Evolutionary conservation across 2,888 invertebrate species (phyloP).

Genomic region (Acleris laterana): DNA sequence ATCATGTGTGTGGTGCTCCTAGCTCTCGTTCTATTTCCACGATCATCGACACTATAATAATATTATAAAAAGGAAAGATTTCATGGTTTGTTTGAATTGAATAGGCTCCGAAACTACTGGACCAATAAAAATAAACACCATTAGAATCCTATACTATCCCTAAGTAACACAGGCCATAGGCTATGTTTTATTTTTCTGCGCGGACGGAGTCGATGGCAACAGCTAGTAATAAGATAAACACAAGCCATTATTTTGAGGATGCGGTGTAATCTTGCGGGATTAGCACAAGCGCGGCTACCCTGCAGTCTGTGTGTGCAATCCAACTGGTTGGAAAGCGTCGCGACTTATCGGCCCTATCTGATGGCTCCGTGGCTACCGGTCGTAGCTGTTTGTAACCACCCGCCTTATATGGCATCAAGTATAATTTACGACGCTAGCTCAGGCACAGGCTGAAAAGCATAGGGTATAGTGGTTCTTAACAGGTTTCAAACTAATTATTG

Average conservation of each 20-base stretch:
- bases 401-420: conserved; percentile 3
- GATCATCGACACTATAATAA: no score
- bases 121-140: no score
- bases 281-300: neutral
- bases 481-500: neutral
- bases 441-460: neutral
- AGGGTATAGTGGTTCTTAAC: neutral
- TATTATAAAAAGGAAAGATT: no score
- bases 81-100: no score
- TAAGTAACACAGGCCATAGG: no score
- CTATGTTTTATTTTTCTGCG: no score
- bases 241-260: neutral
- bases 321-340: conserved; percentile 8
- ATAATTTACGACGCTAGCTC: neutral
- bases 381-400: neutral
- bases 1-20: no score
- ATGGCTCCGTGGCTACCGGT: neutral
- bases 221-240: no score
- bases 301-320: neutral
- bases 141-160: no score
- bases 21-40: no score
- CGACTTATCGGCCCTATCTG: conserved; percentile 6
- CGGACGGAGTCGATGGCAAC: no score
- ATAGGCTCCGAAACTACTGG: no score
- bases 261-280: neutral